Percentiles rank a stretch among this genome's conserved stretches.
phyloP scores from a whole-genome alignment of 92 coral and sea anemone genomes.

The Parazoanthus darwini region DNA sequence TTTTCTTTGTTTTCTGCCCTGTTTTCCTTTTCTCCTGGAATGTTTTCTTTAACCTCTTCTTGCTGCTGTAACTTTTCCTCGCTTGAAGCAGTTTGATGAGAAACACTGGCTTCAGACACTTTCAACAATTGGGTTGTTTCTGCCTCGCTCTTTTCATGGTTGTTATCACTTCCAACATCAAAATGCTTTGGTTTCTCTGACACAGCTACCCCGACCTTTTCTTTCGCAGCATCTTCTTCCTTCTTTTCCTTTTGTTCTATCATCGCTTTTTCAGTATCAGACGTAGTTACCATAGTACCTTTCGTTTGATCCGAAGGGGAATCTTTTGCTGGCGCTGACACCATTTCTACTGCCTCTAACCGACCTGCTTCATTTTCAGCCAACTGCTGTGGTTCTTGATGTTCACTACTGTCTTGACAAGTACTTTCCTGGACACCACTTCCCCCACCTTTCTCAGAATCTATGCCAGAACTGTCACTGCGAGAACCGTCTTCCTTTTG shows the following conservation, averaged over 20 bases:
- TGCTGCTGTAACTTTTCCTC: slow-evolving; percentile 14
- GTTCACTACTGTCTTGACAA: neutral
- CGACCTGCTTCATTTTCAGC: neutral
- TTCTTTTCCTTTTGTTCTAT: slow-evolving; percentile 13
- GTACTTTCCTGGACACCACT: neutral
- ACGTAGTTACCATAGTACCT: neutral
- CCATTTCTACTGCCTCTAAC: neutral
- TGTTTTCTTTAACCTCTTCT: neutral
- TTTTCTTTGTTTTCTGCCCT: slow-evolving; percentile 5
- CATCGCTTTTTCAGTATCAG: neutral
- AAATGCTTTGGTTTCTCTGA: neutral
- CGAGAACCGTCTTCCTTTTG: slow-evolving; percentile 9
- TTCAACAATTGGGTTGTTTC: neutral
- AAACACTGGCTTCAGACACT: neutral
- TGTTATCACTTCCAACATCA: neutral
- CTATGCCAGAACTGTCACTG: neutral
- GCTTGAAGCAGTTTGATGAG: neutral
- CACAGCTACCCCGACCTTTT: neutral
- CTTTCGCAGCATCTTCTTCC: slow-evolving; percentile 8
- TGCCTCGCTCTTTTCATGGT: neutral
- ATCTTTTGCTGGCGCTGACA: neutral
- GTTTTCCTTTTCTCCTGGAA: neutral
- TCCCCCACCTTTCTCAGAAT: neutral
- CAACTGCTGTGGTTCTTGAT: slow-evolving; percentile 3
- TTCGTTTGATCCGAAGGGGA: neutral